Evolutionary conservation across 2,113 vertebrate genomes (phyloP).

Genomic region (Crotophaga sulcirostris): DNA sequence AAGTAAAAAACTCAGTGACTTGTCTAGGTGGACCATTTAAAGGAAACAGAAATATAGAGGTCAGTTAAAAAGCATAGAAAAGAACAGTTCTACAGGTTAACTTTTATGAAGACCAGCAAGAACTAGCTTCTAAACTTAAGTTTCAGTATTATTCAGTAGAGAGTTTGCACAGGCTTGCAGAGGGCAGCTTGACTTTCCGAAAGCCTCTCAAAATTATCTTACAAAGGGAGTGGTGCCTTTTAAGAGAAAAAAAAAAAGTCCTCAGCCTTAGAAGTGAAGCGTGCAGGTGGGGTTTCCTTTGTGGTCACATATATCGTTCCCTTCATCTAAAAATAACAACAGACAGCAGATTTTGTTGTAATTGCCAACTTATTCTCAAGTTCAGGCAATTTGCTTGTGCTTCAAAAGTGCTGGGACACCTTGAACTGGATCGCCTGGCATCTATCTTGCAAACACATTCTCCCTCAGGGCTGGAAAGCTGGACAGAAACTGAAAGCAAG

Average conservation of each 20-base stretch:
- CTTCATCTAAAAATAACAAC: conserved; percentile 40
- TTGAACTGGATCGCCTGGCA: conserved; percentile 14
- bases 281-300: conserved; percentile 55
- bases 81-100: background rate
- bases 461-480: conserved; percentile 10
- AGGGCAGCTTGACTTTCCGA: conserved; percentile 21
- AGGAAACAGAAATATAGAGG: background rate
- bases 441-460: background rate
- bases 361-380: background rate
- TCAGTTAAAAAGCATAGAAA: background rate
- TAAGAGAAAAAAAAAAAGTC: background rate
- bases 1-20: background rate
- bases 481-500: conserved; percentile 7
- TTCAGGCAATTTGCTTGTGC: background rate
- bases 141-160: background rate
- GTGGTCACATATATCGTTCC: background rate
- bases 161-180: conserved; percentile 10
- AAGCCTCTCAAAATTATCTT: background rate
- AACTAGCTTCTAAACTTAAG: background rate
- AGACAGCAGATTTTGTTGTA: background rate
- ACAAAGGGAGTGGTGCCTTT: background rate
- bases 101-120: background rate
- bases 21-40: background rate
- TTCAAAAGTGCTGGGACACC: background rate
- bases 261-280: background rate